Percentiles rank a stretch among this genome's conserved stretches.
phyloP scores from a whole-genome alignment of 2,113 vertebrate species.

The Apaloderma vittatum region DNA sequence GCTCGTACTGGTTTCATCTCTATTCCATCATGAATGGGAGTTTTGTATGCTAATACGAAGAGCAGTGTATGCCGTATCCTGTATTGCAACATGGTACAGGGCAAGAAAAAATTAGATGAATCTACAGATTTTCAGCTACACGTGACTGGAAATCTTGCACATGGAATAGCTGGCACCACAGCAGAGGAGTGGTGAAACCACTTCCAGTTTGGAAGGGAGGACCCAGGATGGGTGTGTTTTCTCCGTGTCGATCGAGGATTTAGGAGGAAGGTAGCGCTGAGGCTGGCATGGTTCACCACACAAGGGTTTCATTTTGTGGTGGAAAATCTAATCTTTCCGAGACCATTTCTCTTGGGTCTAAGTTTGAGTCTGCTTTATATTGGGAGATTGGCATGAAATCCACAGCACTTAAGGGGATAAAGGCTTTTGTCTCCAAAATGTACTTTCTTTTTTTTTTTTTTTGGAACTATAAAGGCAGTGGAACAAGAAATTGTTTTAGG shows the following conservation, averaged over 20 bases:
- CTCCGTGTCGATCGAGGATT: not conserved
- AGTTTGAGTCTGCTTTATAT: conserved; percentile 56
- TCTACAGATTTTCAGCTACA: not conserved
- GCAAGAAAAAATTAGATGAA: not conserved
- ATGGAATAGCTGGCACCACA: not conserved
- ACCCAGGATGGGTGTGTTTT: not conserved
- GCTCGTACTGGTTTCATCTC: not conserved
- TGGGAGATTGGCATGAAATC: conserved; percentile 68
- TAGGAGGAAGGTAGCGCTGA: not conserved
- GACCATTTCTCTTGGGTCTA: conserved; percentile 19
- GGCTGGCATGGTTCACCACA: not conserved
- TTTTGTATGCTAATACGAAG: accelerated
- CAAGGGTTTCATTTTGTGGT: conserved; percentile 32
- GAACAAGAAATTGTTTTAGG: conserved; percentile 43
- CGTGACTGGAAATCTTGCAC: not conserved
- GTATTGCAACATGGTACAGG: not conserved
- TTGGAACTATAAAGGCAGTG: conserved; percentile 10
- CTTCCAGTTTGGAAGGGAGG: not conserved
- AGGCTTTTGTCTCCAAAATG: conserved; percentile 64
- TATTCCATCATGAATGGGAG: not conserved
- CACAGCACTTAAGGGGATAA: conserved; percentile 44
- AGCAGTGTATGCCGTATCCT: not conserved
- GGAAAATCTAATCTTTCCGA: conserved; percentile 46
- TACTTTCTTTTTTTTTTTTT: not conserved
- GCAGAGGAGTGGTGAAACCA: not conserved